Percentiles rank a stretch among this genome's conserved stretches.
Conservation (phyloP, 1,140 invertebrate species). For the Campodea augens region DNA sequence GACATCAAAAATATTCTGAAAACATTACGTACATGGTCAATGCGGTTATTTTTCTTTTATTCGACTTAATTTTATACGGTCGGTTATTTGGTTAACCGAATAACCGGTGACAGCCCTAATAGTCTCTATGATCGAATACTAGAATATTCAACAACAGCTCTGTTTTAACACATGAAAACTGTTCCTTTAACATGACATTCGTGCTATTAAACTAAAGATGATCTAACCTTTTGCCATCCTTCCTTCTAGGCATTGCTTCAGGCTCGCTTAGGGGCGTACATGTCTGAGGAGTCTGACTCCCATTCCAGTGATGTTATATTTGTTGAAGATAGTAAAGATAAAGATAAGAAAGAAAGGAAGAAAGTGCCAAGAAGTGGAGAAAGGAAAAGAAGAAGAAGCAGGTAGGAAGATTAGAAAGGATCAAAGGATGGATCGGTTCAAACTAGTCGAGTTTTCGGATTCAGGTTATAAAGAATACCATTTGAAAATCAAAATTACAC, state of each 20-base stretch:
- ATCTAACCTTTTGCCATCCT: neutral
- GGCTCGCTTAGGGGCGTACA: conserved; percentile 29
- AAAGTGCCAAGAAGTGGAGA: neutral
- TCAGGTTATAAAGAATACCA: too few species aligned
- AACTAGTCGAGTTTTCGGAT: too few species aligned
- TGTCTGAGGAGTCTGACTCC: conserved; percentile 15
- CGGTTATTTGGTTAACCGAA: too few species aligned
- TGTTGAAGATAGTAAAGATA: too few species aligned
- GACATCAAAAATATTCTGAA: too few species aligned
- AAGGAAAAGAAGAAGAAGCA: conserved; percentile 13
- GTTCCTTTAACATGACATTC: neutral
- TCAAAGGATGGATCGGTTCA: too few species aligned
- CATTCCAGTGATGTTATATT: conserved; percentile 6
- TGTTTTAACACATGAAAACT: neutral
- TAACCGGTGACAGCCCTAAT: too few species aligned
- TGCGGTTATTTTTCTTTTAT: too few species aligned
- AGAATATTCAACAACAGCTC: neutral
- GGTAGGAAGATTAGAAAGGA: too few species aligned
- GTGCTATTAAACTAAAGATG: neutral
- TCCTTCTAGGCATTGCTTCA: conserved; percentile 31
- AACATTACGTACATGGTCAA: too few species aligned
- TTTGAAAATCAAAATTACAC: too few species aligned
- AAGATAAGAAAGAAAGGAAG: neutral
- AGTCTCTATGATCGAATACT: neutral
- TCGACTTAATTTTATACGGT: too few species aligned